These are phyloP conservation scores for Dreissena rostriformis DNA, from an alignment of 1,140 invertebrate species.

Conservation along the genomic window DNA sequence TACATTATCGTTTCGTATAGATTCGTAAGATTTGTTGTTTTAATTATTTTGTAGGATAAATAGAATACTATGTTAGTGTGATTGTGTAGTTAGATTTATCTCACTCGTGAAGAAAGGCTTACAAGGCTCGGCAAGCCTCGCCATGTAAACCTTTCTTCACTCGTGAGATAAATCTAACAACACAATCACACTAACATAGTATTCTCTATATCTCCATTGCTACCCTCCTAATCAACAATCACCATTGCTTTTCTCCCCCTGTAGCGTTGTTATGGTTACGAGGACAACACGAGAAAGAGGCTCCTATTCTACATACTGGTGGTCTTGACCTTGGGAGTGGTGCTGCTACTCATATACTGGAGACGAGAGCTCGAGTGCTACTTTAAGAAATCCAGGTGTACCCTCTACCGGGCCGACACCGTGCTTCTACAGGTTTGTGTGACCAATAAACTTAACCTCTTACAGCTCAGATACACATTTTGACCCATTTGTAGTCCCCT, in stretches of 20 bases:
- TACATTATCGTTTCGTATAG: too few relatives aligned
- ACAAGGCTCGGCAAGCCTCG: too few relatives aligned
- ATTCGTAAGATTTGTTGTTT: too few relatives aligned
- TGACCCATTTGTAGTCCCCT: too few relatives aligned
- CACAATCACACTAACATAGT: neutral
- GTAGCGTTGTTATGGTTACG: slow-evolving; percentile 68
- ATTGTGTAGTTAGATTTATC: too few relatives aligned
- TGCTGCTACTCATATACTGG: slow-evolving; percentile 94
- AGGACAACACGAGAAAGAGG: slow-evolving; percentile 53
- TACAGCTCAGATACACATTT: too few relatives aligned
- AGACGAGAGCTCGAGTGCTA: slow-evolving; percentile 90
- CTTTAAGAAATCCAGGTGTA: slow-evolving; percentile 87
- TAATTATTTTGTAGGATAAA: too few relatives aligned
- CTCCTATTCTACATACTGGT: slow-evolving; percentile 82
- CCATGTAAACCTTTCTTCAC: too few relatives aligned
- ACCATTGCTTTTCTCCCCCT: neutral
- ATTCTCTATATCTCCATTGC: neutral
- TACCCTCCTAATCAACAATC: neutral
- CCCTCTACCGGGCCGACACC: slow-evolving; percentile 87
- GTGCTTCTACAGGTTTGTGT: slow-evolving; percentile 87
- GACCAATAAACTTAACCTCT: too few relatives aligned
- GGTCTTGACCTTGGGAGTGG: slow-evolving; percentile 87
- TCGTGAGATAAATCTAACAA: too few relatives aligned
- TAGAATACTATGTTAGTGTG: too few relatives aligned
- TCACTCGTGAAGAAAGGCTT: too few relatives aligned